phyloP scores from a whole-genome alignment of 2,113 vertebrate species.

The Phyllopteryx taeniolatus region DNA sequence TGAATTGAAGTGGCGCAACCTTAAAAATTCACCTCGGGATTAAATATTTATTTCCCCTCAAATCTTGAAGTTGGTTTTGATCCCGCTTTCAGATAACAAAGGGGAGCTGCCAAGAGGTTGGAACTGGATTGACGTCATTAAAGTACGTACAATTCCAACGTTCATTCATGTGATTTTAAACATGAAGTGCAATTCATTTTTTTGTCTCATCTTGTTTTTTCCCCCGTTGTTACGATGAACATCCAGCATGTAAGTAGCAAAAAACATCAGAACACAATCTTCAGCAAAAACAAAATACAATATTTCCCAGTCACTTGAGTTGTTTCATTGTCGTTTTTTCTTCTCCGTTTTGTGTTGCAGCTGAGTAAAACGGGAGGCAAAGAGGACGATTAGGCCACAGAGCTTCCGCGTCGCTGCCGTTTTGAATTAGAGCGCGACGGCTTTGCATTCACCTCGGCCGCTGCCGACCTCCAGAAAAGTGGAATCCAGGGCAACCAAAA shows the following conservation, averaged over 20 bases:
- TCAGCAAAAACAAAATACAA: not conserved
- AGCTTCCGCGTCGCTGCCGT: slow-evolving; percentile 6
- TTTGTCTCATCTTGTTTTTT: slow-evolving; percentile 9
- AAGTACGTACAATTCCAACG: slow-evolving; percentile 73
- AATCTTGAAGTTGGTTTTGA: not conserved
- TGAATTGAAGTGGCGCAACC: not conserved
- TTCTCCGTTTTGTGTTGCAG: slow-evolving; percentile 62
- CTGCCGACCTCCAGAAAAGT: slow-evolving; percentile 6
- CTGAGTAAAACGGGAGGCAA: slow-evolving; percentile 94
- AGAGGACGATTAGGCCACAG: slow-evolving; percentile 80
- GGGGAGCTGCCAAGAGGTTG: slow-evolving; percentile 94
- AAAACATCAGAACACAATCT: rapidly evolving
- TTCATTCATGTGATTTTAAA: slow-evolving; percentile 22
- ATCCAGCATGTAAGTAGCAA: slow-evolving; percentile 63
- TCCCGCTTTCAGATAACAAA: slow-evolving; percentile 81
- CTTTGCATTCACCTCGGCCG: not conserved
- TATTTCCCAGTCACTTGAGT: not conserved
- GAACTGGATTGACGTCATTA: slow-evolving; percentile 97
- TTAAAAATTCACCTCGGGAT: not conserved
- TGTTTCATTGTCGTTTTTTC: slow-evolving; percentile 11
- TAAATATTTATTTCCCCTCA: too few relatives aligned
- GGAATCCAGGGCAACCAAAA: not conserved
- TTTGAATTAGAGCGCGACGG: slow-evolving; percentile 12
- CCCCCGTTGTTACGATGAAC: not conserved
- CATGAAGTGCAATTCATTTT: not conserved